Base-by-base conservation (phyloP, 2,888 invertebrate genomes). In the Willowsia nigromaculata region DNA sequence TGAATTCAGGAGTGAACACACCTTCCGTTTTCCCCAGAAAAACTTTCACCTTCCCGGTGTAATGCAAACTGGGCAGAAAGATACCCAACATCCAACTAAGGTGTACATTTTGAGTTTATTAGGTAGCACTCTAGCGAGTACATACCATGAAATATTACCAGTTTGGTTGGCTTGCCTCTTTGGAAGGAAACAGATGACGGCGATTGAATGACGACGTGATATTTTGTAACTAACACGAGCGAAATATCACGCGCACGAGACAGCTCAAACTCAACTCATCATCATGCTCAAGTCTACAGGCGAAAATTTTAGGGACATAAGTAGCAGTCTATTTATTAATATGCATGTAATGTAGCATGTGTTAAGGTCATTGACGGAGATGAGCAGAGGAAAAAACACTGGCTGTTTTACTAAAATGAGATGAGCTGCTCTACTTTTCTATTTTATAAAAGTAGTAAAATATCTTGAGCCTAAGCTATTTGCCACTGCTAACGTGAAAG, bases 291-390 rank as follows among this genome's bases (percentile, higher is more conserved):
- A 6, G n/a, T n/a, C n/a, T 9, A 37, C 9, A 37, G 9, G 4
- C 4, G 9, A 37, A 37, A 6, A 37, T 37, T 37, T 37, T 37
- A 9, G 37, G 6, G 7, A 13, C 11, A 2, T 13, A 47, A n/a
- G 11, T 50, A 59, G 22, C 25, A 59, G 65, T 22, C 4, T 1
- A 68, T 68, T 68, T 71, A 43, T 71, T 71, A 71, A 71, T 71
- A 71, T 71, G 71, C 71, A 40, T 71, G 43, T 71, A 71, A 40
- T 43, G 71, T 71, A 71, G 71, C 71, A 71, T 71, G 71, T 71
- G 71, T 43, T 71, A 71, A 71, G 71, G 71, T 71, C 71, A 71
- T 71, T 71, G 22, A 40, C 30, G 4, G 33, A 65, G 18, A 4
- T 6, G n/a, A 50, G 5, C 50, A n/a, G 50, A 50, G 50, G 50